These are phyloP conservation scores for Oreortyx pictus DNA, from an alignment of 2,797 vertebrate species.

Conservation along the genomic window DNA sequence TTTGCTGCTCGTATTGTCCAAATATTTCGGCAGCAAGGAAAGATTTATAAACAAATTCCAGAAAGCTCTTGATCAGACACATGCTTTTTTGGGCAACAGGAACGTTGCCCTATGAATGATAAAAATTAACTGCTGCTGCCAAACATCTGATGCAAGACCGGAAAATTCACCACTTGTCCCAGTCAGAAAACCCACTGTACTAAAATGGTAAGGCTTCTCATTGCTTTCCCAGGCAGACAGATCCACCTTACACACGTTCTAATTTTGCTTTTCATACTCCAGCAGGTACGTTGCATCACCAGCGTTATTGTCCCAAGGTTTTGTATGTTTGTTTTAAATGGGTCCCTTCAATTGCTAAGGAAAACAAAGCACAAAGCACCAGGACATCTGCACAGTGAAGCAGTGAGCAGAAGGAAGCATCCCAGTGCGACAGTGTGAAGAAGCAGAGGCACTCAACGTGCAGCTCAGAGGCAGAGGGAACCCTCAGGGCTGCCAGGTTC, in stretches of 20 bases:
- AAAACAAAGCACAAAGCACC: background rate
- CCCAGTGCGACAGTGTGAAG: background rate
- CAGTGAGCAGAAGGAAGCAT: background rate
- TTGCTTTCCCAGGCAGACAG: conserved; percentile 3
- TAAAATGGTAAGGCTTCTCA: background rate
- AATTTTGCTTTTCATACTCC: background rate
- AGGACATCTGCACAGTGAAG: background rate
- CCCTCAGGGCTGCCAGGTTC: background rate
- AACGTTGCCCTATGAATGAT: conserved; percentile 34
- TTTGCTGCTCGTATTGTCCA: background rate
- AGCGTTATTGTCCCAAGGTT: accelerated
- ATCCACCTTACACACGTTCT: background rate
- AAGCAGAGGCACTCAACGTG: background rate
- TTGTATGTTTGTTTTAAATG: background rate
- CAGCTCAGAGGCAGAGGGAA: background rate
- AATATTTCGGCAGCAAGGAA: background rate
- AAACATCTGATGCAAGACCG: conserved; percentile 52
- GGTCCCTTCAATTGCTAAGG: background rate
- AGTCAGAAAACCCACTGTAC: background rate
- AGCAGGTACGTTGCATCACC: background rate
- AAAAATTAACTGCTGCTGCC: conserved; percentile 54
- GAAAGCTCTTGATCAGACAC: conserved; percentile 35
- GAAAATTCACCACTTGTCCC: conserved; percentile 29
- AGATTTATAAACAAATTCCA: conserved; percentile 54
- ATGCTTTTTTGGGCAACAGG: conserved; percentile 45